Evolutionary conservation across 2,888 invertebrate genomes (phyloP), one percentile per base, ranked within the genome.

Genomic region (Ganaspis brasiliensis): DNA sequence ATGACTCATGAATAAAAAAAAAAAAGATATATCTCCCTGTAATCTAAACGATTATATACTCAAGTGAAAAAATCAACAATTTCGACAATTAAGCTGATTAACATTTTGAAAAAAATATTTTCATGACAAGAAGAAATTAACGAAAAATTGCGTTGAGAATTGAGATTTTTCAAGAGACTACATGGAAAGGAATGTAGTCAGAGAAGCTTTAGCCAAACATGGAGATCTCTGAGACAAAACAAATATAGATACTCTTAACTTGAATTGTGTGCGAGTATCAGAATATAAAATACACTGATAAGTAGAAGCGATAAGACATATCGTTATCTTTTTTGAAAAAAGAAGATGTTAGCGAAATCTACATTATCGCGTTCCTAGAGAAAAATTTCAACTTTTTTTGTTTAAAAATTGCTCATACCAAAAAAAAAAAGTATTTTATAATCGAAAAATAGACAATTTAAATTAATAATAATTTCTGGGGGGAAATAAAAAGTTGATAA

Each of bases 211-310:
- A 12, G 35, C 12, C 40, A 40, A 63, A 31, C 35, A 61, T 61
- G 2, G 37, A 16, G 21, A 37, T 8, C 10, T 63, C n/a, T 40
- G 16, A 37, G 37, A 63, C 37, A 40, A 63, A 40, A 63, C 63
- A 63, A 63, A 63, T 63, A 63, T 21, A 49, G 49, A n/a, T n/a
- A n/a, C n/a, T n/a, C n/a, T n/a, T n/a, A n/a, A 26, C 19, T 63
- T 19, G 10, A 40, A 31, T 4, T 31, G 31, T 31, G 31, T 31
- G 6, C 6, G 31, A 12, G 8, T 63, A 63, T 63, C 63, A 40
- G 63, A 16, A 40, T 63, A 63, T 63, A 19, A 63, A 63, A 37
- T 37, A 37, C 14, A 37, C 35, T 40, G 63, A 63, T 63, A 63
- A 63, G 40, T 19, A 37, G 12, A 63, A 40, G 37, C 10, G 37